Evolutionary conservation across 92 coral and sea anemone genomes (phyloP).

Genomic region (Heteractis magnifica): DNA sequence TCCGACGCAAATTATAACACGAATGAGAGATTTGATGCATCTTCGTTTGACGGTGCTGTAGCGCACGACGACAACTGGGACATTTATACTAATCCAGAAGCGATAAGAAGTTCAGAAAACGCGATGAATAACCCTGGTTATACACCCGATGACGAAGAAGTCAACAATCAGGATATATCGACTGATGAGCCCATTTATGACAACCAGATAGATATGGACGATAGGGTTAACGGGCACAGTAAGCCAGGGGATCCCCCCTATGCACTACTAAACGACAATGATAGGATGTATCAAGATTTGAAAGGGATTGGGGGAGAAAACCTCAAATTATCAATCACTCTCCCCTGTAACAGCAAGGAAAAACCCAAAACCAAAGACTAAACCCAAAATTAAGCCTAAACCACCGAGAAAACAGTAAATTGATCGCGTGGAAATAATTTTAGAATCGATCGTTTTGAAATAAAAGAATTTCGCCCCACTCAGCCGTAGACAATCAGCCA

Average conservation of each 20-base stretch:
- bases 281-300: constrained; percentile 15
- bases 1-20: background rate
- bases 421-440: background rate
- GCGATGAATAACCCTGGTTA: constrained; percentile 12
- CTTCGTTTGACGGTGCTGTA: background rate
- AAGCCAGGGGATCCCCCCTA: constrained; percentile 15
- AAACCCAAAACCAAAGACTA: background rate
- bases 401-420: constrained; percentile 2
- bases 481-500: background rate
- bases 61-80: background rate
- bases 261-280: background rate
- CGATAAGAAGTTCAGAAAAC: background rate
- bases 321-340: constrained; percentile 18
- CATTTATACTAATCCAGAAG: constrained; percentile 27
- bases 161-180: background rate
- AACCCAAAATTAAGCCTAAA: constrained; percentile 25
- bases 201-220: constrained; percentile 5
- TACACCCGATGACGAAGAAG: constrained; percentile 1
- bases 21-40: background rate
- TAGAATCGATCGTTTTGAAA: background rate
- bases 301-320: background rate
- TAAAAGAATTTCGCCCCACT: background rate
- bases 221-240: background rate
- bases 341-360: constrained; percentile 9
- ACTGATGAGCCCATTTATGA: constrained; percentile 26